phyloP scores from a whole-genome alignment of 2,888 invertebrate species.

The Dicyrtoma fusca region DNA sequence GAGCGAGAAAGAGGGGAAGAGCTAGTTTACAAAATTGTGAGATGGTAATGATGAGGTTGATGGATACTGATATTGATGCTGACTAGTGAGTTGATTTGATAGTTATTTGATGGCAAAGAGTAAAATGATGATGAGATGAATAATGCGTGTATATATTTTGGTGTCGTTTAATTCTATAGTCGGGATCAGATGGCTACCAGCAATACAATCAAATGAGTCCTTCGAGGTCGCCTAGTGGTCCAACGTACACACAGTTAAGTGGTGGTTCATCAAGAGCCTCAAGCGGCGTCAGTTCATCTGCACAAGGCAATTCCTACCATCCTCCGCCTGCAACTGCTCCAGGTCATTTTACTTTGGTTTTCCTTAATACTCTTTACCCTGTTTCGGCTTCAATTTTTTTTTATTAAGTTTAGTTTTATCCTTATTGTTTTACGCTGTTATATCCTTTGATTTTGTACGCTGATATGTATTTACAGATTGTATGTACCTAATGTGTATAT shows the following conservation, averaged over 20 bases:
- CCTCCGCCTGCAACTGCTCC: constrained; percentile 54
- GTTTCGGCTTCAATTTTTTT: background rate
- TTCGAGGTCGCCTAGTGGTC: constrained; percentile 79
- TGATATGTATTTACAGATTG: too few species aligned
- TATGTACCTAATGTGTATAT: too few species aligned
- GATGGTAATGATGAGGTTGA: constrained; percentile 1
- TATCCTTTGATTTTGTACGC: too few species aligned
- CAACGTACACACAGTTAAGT: constrained; percentile 78
- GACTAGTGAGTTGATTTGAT: constrained; percentile 5
- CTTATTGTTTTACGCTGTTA: too few species aligned
- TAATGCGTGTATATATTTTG: constrained; percentile 11
- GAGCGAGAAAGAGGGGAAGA: too few species aligned
- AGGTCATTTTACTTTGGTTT: constrained; percentile 36
- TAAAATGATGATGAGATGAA: constrained; percentile 8
- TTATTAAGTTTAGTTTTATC: background rate
- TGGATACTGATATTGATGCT: background rate
- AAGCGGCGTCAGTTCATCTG: constrained; percentile 45
- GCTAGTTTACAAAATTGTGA: background rate
- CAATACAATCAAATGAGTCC: constrained; percentile 74
- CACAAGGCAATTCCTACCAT: constrained; percentile 55
- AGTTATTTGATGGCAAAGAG: too few species aligned
- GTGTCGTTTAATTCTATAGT: constrained; percentile 58
- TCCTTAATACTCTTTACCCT: background rate
- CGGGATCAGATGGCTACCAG: constrained; percentile 73
- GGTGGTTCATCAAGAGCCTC: constrained; percentile 65